Base-by-base conservation (phyloP, 2,113 vertebrate genomes). In the Equus quagga region DNA sequence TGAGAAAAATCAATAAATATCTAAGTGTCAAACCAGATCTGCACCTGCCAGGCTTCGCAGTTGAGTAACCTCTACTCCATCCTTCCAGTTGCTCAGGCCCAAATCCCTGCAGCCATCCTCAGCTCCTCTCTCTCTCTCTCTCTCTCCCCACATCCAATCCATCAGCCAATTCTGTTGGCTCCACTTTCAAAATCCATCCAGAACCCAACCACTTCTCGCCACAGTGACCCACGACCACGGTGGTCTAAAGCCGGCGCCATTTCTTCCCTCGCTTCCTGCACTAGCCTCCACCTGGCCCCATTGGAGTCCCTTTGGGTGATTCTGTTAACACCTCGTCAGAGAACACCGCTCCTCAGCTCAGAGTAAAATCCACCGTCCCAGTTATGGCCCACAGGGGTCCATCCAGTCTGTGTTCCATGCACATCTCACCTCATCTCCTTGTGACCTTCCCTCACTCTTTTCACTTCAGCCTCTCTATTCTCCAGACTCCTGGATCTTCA, bases 351-450 rank as follows among this genome's bases (percentile, higher is more conserved):
- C 80, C 21, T 56, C 49, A 23, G 54, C 56, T 33, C 23, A 33
- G 44, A 15, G 64, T 6, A 14, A 8, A 67, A 21, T 23, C 60
- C 58, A 19, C 2, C 0, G 3, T 19, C 13, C 65, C 33, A 4
- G 4, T n/a, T 1, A n/a, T 0, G 10, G 44, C 56, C 56, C 17
- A 6, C 11, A 0, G 44, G 26, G 11, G 14, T 51, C n/a, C 31
- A 3, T 8, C 21, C 1, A 8, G n/a, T 31, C 51, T 62, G 65
- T 10, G 2, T 17, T 24, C 18, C 73, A 14, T 6, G 9, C 11
- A 18, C 3, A 3, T 15, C 33, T 56, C 18, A 11, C 51, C 76
- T n/a, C 17, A 8, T 14, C 36, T 0, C 46, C 28, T 64, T 8
- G 1, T 6, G 19, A 5, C 46, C 56, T 41, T 10, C 5, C 64